phyloP scores from a whole-genome alignment of 35 echinoderm and acorn worm genomes.

The Amphiura filiformis region DNA sequence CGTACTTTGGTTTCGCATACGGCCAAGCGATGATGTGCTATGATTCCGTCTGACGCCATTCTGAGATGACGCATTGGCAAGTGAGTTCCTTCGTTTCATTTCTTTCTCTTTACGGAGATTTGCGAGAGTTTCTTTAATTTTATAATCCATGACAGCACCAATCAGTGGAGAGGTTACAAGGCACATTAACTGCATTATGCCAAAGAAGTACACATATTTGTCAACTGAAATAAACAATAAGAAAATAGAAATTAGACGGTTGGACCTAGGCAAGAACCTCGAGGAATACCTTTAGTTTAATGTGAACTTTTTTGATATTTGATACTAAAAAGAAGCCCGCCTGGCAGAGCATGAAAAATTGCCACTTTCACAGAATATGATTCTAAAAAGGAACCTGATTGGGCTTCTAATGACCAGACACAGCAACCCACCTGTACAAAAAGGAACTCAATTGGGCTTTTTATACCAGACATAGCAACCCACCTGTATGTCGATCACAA shows the following conservation, averaged over 20 bases:
- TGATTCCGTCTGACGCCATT: neutral
- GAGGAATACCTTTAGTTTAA: too few species aligned
- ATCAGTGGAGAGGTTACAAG: constrained; percentile 89
- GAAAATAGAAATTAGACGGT: neutral
- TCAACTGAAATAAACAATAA: constrained; percentile 65
- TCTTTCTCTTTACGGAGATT: constrained; percentile 49
- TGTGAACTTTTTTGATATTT: neutral
- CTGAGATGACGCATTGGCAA: neutral
- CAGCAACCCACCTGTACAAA: constrained; percentile 40
- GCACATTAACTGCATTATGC: constrained; percentile 92
- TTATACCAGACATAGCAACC: too few species aligned
- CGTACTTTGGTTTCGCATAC: neutral
- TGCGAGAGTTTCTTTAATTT: constrained; percentile 65
- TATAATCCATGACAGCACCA: constrained; percentile 92
- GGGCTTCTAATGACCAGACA: too few species aligned
- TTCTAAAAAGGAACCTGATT: too few species aligned
- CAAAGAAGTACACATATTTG: constrained; percentile 83
- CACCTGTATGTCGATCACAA: constrained; percentile 52
- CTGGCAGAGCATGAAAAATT: too few species aligned
- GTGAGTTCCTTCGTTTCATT: neutral
- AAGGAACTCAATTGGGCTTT: too few species aligned
- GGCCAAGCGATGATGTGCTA: neutral
- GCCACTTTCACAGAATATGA: too few species aligned
- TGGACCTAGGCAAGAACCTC: too few species aligned
- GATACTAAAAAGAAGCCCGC: neutral